These are phyloP conservation scores for Lepidurus arcticus DNA, from an alignment of 1,140 invertebrate genomes.

Conservation along the genomic window DNA sequence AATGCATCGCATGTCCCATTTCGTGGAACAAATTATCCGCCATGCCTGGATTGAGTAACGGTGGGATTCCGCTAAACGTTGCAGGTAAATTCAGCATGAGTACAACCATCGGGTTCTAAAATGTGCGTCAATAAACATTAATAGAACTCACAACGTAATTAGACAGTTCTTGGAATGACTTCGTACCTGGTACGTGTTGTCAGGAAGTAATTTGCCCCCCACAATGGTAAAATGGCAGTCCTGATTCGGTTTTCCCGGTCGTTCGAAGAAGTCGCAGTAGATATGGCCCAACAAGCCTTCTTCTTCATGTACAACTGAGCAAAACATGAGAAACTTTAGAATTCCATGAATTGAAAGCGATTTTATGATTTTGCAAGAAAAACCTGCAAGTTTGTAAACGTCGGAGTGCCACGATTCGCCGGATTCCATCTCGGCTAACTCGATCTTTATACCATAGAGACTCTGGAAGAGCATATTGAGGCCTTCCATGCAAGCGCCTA, in stretches of 20 bases:
- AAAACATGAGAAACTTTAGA: not conserved
- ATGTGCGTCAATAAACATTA: not conserved
- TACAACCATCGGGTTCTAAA: slow-evolving; percentile 32
- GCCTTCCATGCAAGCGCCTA: slow-evolving; percentile 94
- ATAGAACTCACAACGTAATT: not conserved
- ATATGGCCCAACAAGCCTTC: slow-evolving; percentile 84
- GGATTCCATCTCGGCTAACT: slow-evolving; percentile 59
- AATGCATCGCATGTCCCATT: slow-evolving; percentile 98
- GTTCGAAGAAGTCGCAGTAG: slow-evolving; percentile 94
- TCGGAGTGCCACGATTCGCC: slow-evolving; percentile 81
- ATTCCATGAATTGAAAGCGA: not conserved
- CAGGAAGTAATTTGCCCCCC: slow-evolving; percentile 72
- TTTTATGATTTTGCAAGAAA: slow-evolving; percentile 23
- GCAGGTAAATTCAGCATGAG: slow-evolving; percentile 70
- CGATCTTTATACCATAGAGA: slow-evolving; percentile 72
- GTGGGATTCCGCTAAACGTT: slow-evolving; percentile 65
- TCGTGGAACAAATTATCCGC: slow-evolving; percentile 98
- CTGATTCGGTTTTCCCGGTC: slow-evolving; percentile 83
- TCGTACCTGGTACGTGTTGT: slow-evolving; percentile 73
- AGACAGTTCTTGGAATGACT: not conserved
- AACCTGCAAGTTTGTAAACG: slow-evolving; percentile 77
- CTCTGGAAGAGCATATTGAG: slow-evolving; percentile 74
- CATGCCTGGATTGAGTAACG: slow-evolving; percentile 70
- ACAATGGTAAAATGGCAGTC: slow-evolving; percentile 98
- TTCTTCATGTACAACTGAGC: slow-evolving; percentile 60